Percentiles rank a stretch among this genome's conserved stretches.
phyloP scores from a whole-genome alignment of 2,888 invertebrate genomes.

The Diaperis boleti region DNA sequence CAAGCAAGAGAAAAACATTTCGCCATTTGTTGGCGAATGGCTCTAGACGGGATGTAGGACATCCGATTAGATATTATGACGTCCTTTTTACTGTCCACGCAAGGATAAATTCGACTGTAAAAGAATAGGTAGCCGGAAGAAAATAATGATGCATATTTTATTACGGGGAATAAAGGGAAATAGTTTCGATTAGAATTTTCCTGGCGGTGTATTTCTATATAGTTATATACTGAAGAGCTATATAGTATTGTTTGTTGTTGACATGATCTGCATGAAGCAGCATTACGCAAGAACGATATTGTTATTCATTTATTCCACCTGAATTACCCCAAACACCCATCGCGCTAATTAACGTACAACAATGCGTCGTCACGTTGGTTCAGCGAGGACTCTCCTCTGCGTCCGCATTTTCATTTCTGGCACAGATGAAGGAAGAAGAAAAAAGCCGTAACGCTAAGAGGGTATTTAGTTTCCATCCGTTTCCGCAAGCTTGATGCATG shows the following conservation, averaged over 20 bases:
- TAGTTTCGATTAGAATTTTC: no score
- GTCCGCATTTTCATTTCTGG: constrained; percentile 10
- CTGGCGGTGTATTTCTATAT: no score
- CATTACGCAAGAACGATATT: no score
- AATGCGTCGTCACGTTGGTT: not conserved
- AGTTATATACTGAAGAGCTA: no score
- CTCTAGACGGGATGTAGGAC: constrained; percentile 1
- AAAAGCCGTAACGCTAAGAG: constrained; percentile 38
- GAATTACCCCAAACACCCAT: not conserved
- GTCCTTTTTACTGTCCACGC: constrained; percentile 12
- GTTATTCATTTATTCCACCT: not conserved
- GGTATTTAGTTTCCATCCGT: constrained; percentile 47
- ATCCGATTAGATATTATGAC: constrained; percentile 23
- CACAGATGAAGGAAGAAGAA: constrained; percentile 28
- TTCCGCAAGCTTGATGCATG: constrained; percentile 48
- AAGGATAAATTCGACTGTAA: constrained; percentile 12
- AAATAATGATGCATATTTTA: constrained; percentile 13
- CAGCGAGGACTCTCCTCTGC: not conserved
- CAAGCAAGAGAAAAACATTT: constrained; percentile 9
- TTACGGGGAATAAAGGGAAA: not conserved
- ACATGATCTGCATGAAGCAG: no score
- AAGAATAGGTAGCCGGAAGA: constrained; percentile 1
- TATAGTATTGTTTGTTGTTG: no score
- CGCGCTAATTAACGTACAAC: constrained; percentile 5
- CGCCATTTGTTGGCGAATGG: constrained; percentile 2